Evolutionary conservation across 92 coral and sea anemone species (phyloP).

Genomic region (Porites divaricata): DNA sequence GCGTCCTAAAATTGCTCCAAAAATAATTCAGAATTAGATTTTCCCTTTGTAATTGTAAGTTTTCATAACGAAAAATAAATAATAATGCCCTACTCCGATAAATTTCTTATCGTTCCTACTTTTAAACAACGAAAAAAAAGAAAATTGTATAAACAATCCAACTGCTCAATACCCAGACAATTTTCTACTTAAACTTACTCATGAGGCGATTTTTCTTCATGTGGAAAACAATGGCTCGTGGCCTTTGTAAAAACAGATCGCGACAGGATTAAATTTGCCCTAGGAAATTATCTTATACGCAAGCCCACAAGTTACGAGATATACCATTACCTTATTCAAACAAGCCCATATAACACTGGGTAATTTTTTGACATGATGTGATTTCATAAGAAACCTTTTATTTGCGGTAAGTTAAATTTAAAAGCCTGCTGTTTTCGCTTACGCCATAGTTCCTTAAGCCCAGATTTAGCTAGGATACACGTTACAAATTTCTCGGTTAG

Average conservation of each 20-base stretch:
- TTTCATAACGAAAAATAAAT: too few relatives aligned
- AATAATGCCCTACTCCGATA: too few relatives aligned
- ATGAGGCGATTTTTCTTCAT: background rate
- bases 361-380: background rate
- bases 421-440: background rate
- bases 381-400: background rate
- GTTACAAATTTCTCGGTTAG: background rate
- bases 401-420: background rate
- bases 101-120: too few relatives aligned
- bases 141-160: too few relatives aligned
- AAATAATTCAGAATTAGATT: too few relatives aligned
- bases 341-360: background rate
- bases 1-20: too few relatives aligned
- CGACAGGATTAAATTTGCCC: too few relatives aligned
- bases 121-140: too few relatives aligned
- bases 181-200: background rate
- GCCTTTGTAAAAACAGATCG: background rate
- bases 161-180: too few relatives aligned
- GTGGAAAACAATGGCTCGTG: background rate
- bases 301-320: background rate
- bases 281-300: background rate
- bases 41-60: too few relatives aligned
- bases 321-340: background rate
- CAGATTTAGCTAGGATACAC: background rate
- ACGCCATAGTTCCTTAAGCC: background rate